phyloP scores from a whole-genome alignment of 2,113 vertebrate genomes.

The Dipodomys merriami region DNA sequence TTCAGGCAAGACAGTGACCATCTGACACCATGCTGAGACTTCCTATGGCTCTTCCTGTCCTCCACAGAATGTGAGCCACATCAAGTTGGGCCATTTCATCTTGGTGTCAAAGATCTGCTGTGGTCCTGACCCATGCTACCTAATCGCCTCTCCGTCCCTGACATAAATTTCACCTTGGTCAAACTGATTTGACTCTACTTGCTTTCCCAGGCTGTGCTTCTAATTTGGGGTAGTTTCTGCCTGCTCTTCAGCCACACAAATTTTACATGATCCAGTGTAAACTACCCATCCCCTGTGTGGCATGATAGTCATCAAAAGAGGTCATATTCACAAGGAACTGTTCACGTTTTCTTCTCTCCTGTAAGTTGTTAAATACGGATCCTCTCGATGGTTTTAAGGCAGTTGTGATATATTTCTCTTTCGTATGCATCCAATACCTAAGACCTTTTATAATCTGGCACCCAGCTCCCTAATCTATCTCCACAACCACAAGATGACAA shows the following conservation, averaged over 20 bases:
- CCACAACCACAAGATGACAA: neutral
- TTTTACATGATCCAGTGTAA: neutral
- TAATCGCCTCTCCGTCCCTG: neutral
- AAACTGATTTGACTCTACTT: neutral
- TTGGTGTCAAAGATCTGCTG: neutral
- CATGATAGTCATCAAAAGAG: neutral
- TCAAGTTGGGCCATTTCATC: neutral
- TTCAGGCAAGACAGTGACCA: neutral
- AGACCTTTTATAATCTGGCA: neutral
- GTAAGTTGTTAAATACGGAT: neutral
- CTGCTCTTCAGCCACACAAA: neutral
- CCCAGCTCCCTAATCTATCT: too few relatives aligned
- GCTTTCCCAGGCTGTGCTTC: neutral
- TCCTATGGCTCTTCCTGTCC: neutral
- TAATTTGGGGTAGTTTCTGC: neutral
- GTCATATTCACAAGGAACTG: neutral
- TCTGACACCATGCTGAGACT: neutral
- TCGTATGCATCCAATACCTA: neutral
- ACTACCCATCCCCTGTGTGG: neutral
- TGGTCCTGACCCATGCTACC: too few relatives aligned
- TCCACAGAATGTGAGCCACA: accelerated
- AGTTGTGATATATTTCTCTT: neutral
- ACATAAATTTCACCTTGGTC: neutral
- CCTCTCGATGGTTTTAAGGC: neutral
- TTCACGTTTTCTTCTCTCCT: neutral